Conservation (phyloP, 2,888 invertebrate genomes). For the Harpalus rufipes region DNA sequence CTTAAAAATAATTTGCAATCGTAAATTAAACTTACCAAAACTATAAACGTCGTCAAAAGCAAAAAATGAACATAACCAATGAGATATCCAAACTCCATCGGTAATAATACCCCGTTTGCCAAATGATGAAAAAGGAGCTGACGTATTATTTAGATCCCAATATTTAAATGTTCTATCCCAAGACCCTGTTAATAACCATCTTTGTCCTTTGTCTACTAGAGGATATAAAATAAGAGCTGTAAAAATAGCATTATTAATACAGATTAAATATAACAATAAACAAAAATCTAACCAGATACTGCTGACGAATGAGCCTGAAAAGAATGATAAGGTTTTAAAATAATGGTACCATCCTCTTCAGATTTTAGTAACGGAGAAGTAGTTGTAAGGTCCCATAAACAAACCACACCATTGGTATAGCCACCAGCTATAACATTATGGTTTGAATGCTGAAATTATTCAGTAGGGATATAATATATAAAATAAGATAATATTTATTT, state of each 20-base stretch:
- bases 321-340: conserved; percentile 80
- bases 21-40: conserved; percentile 71
- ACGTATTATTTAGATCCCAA: conserved; percentile 82
- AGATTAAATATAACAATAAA: conserved; percentile 34
- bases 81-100: conserved; percentile 78
- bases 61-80: conserved; percentile 78
- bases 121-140: conserved; percentile 73
- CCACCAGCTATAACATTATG: conserved; percentile 82
- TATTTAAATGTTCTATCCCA: conserved; percentile 84
- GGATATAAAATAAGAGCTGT: conserved; percentile 77
- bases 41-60: conserved; percentile 76
- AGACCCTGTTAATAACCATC: conserved; percentile 83
- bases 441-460: conserved; percentile 76
- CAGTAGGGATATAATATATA: conserved; percentile 2
- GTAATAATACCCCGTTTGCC: conserved; percentile 76
- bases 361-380: conserved; percentile 79
- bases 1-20: conserved; percentile 11
- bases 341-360: conserved; percentile 75
- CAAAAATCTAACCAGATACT: conserved; percentile 79
- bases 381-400: conserved; percentile 81
- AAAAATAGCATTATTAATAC: conserved; percentile 36
- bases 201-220: conserved; percentile 78
- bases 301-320: conserved; percentile 81
- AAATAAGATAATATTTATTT: neutral
- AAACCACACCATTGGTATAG: conserved; percentile 84